Percentiles rank a stretch among this genome's conserved stretches.
phyloP scores from a whole-genome alignment of 2,888 invertebrate genomes.

The Balanococcus diminutus region DNA sequence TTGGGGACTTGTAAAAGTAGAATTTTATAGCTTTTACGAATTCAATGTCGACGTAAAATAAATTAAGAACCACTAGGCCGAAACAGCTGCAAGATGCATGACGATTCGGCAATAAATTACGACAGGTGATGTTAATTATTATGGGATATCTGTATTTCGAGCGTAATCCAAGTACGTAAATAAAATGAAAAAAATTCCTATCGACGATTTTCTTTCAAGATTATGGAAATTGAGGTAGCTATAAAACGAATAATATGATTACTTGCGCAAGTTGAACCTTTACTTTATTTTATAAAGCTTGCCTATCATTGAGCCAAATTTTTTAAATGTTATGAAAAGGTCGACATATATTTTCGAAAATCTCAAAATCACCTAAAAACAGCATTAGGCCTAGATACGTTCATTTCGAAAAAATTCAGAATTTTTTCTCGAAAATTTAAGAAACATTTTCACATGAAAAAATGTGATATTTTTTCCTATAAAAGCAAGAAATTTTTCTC shows the following conservation, averaged over 20 bases:
- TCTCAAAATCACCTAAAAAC: too few species aligned
- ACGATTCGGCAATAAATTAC: constrained; percentile 17
- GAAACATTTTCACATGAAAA: too few species aligned
- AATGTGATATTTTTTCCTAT: too few species aligned
- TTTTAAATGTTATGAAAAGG: too few species aligned
- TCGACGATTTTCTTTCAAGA: not conserved
- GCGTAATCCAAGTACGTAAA: not conserved
- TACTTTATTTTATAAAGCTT: too few species aligned
- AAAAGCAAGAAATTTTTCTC: too few species aligned
- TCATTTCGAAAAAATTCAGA: too few species aligned
- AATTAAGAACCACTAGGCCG: constrained; percentile 4
- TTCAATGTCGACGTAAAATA: not conserved
- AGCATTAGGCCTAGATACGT: too few species aligned
- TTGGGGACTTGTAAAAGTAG: not conserved
- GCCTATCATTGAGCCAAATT: too few species aligned
- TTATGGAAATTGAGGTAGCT: not conserved
- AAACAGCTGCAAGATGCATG: constrained; percentile 23
- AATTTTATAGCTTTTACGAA: not conserved
- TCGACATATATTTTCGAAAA: too few species aligned
- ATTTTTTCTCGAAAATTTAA: too few species aligned
- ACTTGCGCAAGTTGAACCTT: not conserved
- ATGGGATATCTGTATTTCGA: not conserved
- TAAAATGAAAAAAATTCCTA: not conserved
- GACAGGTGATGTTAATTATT: not conserved
- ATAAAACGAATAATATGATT: not conserved